Base-by-base conservation (phyloP, 1,140 invertebrate species). In the Drosophila willistoni region DNA sequence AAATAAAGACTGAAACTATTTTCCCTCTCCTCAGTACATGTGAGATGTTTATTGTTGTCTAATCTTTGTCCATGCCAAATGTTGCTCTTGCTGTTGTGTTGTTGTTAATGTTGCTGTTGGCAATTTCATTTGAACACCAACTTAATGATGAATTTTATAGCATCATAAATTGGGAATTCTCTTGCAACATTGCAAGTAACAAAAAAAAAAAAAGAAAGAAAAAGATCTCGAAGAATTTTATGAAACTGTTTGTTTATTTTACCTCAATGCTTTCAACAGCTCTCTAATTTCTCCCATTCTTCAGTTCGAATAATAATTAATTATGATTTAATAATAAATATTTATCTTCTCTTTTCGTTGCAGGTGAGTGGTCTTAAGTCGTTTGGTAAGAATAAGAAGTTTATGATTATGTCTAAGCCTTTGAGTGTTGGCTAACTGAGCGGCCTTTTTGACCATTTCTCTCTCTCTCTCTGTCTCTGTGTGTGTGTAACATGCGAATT, bases 401-500 rank as follows among this genome's bases (percentile, higher is more conserved):
- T 51, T 51, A 22, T 51, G 44, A 22, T 51, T 51, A 51, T 22
- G 17, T 39, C 14, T 22, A 22, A 51, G 5, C 9, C 22, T 22
- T 51, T 51, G 17, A n/a, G 22, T 39, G 36, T 10, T 36, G 34
- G 34, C 34, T 47, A 47, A 17, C 44, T 17, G 17, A 47, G 44
- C 10, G 44, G 44, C 44, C 41, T 41, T 68, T 17, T 51, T 39
- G 69, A 39, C 69, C 71, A 77, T 44, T 66, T n/a, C 22, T 44
- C 39, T 81, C 56, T 77, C 60, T 61, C 65, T 77, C 73, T 73
- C 62, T 66, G 62, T 62, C 12, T 39, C 7, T 64, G 59, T 61
- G 10, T 36, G 12, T 51, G 17, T 47, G n/a, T n/a, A 87, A 87
- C 83, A 73, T 71, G 83, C 79, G 83, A 86, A 83, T 79, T 81